Evolutionary conservation across 2,113 vertebrate genomes (phyloP), one percentile per base, ranked within the genome.

Genomic region (Ondatra zibethicus): DNA sequence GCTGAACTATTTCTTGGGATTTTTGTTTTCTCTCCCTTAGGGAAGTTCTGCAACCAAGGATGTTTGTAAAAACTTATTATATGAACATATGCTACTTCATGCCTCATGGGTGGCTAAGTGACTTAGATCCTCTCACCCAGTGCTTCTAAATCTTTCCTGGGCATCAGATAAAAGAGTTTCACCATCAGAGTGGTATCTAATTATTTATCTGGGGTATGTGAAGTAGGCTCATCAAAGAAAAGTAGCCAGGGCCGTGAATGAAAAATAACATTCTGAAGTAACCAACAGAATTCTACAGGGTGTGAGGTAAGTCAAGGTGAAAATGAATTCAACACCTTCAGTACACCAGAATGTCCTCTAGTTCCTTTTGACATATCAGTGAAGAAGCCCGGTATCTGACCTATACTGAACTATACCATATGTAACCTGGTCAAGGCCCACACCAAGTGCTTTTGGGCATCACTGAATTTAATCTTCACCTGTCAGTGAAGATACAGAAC

Each of bases 231-330:
- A 93, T 77, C 14, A 72, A 61, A 84, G 47, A 72, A 93, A 45
- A 75, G 11, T 90, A 70, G 92, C 5, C 12, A 36, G 58, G 31
- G 4, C 36, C 91, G 63, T 94, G 50, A 89, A 50, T 39, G 33
- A 13, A 73, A 65, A 80, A 4, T 77, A 88, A 61, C 94, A 92
- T 77, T 89, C 52, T 68, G 86, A 10, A 96, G 29, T 66, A 80
- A 27, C 31, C 14, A 21, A 25, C 19, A 82, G 47, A 72, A 42
- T 81, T 89, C 52, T 23, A 31, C 11, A 36, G 17, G 16, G 63
- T 95, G 47, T 95, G 47, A 92, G 42, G 80, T 85, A 39, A 55
- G 7, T 89, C 33, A 93, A 55, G 1, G 4, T 88, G 96, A 80
- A 90, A 84, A 72, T 88, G 52, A 95, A 96, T 94, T 96, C 47